These are phyloP conservation scores for Eupithecia dodoneata DNA, from an alignment of 2,888 invertebrate species.

Conservation along the genomic window DNA sequence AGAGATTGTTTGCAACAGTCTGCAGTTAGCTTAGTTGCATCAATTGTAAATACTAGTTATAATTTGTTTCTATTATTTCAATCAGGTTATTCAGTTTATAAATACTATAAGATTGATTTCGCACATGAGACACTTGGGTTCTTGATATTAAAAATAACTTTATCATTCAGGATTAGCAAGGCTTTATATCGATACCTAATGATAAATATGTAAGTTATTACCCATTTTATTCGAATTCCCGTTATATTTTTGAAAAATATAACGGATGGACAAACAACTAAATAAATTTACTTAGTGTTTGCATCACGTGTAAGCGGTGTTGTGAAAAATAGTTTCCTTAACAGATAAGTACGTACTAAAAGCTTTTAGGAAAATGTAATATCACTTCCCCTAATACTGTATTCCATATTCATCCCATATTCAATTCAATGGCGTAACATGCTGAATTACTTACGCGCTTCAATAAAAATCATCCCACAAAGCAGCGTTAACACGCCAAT, in stretches of 20 bases:
- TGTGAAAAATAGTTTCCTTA: not conserved
- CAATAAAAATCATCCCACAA: slow-evolving; percentile 38
- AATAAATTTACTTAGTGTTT: not conserved
- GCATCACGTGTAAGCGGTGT: not conserved
- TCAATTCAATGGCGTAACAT: not conserved
- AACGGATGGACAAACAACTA: not conserved
- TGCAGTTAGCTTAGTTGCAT: too few species aligned
- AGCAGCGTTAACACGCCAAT: slow-evolving; percentile 53
- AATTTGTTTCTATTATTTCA: too few species aligned
- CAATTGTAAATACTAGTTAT: too few species aligned
- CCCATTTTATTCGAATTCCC: not conserved
- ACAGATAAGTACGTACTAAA: not conserved
- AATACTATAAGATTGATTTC: too few species aligned
- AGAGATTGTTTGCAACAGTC: too few species aligned
- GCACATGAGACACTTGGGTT: too few species aligned
- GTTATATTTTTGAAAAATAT: not conserved
- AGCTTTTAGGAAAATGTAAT: not conserved
- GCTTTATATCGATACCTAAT: too few species aligned
- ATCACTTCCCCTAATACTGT: not conserved
- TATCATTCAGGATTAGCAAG: too few species aligned
- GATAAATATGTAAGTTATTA: not conserved
- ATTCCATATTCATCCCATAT: slow-evolving; percentile 5
- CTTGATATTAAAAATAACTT: too few species aligned
- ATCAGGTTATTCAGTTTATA: too few species aligned
- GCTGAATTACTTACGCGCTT: slow-evolving; percentile 21